These are phyloP conservation scores for Elgaria multicarinata DNA, from an alignment of 2,113 vertebrate genomes.

Conservation along the genomic window DNA sequence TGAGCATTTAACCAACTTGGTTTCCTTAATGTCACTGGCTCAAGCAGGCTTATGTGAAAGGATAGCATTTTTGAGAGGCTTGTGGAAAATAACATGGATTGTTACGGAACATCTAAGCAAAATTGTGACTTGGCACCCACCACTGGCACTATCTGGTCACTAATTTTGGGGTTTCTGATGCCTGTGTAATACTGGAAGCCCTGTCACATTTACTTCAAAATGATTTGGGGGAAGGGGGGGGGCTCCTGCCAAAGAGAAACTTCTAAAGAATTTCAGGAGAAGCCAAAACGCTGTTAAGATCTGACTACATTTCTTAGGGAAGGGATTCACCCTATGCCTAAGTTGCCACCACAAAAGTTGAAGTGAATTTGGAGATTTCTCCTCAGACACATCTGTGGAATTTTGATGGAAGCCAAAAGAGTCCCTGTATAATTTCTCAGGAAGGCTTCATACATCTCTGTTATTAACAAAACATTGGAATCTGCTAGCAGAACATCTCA, in stretches of 20 bases:
- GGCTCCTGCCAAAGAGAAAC: neutral
- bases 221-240: neutral
- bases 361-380: neutral
- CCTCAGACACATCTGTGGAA: neutral
- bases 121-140: neutral
- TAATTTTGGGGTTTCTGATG: neutral
- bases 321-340: neutral
- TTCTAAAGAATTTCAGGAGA: neutral
- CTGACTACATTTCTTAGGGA: neutral
- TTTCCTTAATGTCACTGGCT: neutral
- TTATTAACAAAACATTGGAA: neutral
- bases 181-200: neutral
- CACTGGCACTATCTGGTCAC: neutral
- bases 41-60: neutral
- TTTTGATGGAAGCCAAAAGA: neutral
- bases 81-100: neutral
- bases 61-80: neutral
- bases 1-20: neutral
- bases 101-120: neutral
- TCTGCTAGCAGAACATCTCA: neutral
- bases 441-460: neutral
- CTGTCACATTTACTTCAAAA: neutral
- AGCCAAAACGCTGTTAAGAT: neutral
- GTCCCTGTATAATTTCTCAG: neutral
- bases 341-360: neutral